Conservation (phyloP, 2,113 vertebrate species). For the Aviceda subcristata region DNA sequence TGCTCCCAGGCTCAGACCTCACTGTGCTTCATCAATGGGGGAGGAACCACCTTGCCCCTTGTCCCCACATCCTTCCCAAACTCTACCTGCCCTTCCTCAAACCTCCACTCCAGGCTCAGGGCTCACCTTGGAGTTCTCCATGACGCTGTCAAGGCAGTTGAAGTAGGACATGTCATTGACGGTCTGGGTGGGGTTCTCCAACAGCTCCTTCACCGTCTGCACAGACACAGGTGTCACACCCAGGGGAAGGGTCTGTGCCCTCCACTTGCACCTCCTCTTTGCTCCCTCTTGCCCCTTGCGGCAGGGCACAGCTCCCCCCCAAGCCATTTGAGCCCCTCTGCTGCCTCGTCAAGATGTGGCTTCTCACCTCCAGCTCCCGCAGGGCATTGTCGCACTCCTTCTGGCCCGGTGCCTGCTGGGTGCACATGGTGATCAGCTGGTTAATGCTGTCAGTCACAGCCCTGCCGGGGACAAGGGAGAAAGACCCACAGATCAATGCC, state of each 20-base stretch:
- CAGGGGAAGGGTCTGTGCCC: not conserved
- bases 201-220: slow-evolving; percentile 90
- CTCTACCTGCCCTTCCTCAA: not conserved
- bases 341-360: not conserved
- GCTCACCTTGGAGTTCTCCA: slow-evolving; percentile 97
- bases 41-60: not conserved
- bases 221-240: not conserved
- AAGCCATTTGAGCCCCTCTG: not conserved
- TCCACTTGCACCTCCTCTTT: not conserved
- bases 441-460: slow-evolving; percentile 97
- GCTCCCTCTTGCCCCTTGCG: not conserved
- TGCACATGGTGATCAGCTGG: slow-evolving; percentile 98
- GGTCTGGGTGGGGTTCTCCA: slow-evolving; percentile 94
- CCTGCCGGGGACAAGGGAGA: slow-evolving; percentile 57
- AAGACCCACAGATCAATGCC: not conserved
- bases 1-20: not conserved
- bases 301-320: fast-evolving
- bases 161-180: slow-evolving; percentile 95
- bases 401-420: slow-evolving; percentile 94
- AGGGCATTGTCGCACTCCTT: slow-evolving; percentile 97
- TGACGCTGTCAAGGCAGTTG: slow-evolving; percentile 96
- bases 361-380: slow-evolving; percentile 88
- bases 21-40: not conserved
- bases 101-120: not conserved
- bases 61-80: not conserved